Evolutionary conservation across 2,888 invertebrate species (phyloP).

Genomic region (Callinectes sapidus): DNA sequence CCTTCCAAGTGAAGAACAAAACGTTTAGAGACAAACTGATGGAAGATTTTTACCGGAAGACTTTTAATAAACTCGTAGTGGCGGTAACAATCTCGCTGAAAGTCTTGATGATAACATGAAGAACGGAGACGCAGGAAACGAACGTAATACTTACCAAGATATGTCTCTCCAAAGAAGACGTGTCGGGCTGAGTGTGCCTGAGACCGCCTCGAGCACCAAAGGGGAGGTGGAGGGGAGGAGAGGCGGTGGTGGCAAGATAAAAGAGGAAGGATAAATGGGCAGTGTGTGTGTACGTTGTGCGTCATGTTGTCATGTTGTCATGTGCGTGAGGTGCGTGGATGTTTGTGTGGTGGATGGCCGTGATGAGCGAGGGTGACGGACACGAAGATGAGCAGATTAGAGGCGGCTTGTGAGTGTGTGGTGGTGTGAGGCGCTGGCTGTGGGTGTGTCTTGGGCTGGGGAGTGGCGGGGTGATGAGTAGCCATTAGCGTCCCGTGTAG

Average conservation of each 20-base stretch:
- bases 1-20: not conserved
- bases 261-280: not conserved
- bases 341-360: not conserved
- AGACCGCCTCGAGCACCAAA: not conserved
- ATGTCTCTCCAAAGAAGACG: not conserved
- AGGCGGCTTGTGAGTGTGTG: constrained; percentile 6
- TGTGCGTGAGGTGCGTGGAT: constrained; percentile 1
- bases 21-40: not conserved
- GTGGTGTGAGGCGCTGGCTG: not conserved
- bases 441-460: not conserved
- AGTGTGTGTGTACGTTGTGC: not conserved
- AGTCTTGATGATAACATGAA: constrained; percentile 19
- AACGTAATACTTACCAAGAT: not conserved
- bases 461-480: constrained; percentile 3
- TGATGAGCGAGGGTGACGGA: not conserved
- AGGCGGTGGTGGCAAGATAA: not conserved
- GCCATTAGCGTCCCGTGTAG: constrained; percentile 44
- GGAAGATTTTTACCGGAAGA: not conserved
- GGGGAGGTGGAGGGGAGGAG: not conserved
- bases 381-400: constrained; percentile 18
- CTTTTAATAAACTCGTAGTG: not conserved
- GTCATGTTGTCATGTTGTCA: not conserved
- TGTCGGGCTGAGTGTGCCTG: not conserved
- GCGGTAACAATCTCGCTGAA: not conserved
- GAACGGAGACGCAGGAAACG: not conserved